Base-by-base conservation (phyloP, 1,140 invertebrate genomes). In the Drosophila repletoides region DNA sequence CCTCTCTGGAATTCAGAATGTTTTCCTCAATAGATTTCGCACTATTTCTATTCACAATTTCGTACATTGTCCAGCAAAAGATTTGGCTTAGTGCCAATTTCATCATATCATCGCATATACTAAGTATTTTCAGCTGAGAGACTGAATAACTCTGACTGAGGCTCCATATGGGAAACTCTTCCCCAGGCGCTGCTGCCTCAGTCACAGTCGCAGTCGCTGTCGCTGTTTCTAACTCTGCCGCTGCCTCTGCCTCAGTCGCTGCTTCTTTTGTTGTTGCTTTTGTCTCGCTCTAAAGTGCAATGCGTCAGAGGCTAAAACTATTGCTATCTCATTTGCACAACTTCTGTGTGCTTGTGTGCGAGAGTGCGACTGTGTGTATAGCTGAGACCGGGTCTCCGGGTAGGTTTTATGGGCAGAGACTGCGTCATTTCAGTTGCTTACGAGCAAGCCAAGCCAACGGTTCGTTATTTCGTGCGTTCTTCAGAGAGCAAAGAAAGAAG, bases 361-460 rank as follows among this genome's bases (percentile, higher is more conserved):
- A 17, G 46, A 17, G 22, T 26, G 34, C 28, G 33, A 34, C 41
- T 24, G 12, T 31, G 46, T 10, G 58, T 40, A 28, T 12, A 12
- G 22, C 19, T 34, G 59, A 52, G 48, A 43, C 48, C 59, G 26
- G 17, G 34, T 43, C 38, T 52, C 34, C 31, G 63, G 63, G 36
- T 60, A 28, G 55, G 34, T 63, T 19, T 45, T 19, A 10, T 34
- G 24, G 28, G 9, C 36, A 40, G 33, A 14, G 48, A 51, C 77
- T 83, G 38, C 68, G 43, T 76, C 48, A 75, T 22, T 60, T 88
- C 74, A 88, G 63, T 88, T 75, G 84, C 74, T 79, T 66, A 52
- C 61, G 60, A 88, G 63, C 64, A 43, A 71, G 60, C 76, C 51
- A 77, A 49, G 61, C 59, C 71, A 75, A 76, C 83, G 74, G 83